Conservation (phyloP, 2,888 invertebrate genomes). For the Drosophila antonietae region DNA sequence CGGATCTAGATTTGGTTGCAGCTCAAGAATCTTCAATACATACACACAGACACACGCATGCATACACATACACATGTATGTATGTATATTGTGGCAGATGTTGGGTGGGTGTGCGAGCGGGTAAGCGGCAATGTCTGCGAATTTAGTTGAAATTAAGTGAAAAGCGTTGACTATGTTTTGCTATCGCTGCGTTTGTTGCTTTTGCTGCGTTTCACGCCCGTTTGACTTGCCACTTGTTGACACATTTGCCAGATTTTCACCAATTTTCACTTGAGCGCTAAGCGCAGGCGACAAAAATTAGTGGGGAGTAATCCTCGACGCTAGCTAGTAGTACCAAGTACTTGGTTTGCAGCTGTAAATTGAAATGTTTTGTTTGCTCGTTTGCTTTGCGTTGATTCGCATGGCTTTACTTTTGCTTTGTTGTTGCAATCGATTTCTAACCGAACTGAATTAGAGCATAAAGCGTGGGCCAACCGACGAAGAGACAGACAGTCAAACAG, state of each 20-base stretch:
- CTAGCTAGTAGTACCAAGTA: conserved; percentile 23
- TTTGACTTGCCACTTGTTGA: conserved; percentile 68
- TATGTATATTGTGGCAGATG: conserved; percentile 10
- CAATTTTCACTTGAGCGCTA: conserved; percentile 71
- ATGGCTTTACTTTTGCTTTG: conserved; percentile 44
- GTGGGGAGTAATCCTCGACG: conserved; percentile 7
- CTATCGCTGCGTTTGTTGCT: conserved; percentile 31
- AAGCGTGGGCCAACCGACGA: conserved; percentile 68
- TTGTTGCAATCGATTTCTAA: conserved; percentile 76
- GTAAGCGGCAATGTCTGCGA: conserved; percentile 33
- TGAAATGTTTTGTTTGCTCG: conserved; percentile 57
- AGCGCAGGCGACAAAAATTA: conserved; percentile 53
- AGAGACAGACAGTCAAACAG: conserved; percentile 32
- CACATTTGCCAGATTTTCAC: conserved; percentile 76
- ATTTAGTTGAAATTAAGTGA: conserved; percentile 70
- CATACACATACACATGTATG: neutral
- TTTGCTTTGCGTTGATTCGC: conserved; percentile 45
- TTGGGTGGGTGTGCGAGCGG: conserved; percentile 24
- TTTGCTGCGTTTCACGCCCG: conserved; percentile 41
- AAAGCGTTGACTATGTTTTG: conserved; percentile 52
- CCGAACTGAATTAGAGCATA: conserved; percentile 77
- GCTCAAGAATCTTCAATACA: conserved; percentile 70
- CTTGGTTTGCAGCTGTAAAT: conserved; percentile 52
- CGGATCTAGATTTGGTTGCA: conserved; percentile 79
- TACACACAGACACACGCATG: conserved; percentile 6